phyloP scores from a whole-genome alignment of 2,888 invertebrate genomes.

The Zootermopsis nevadensis region DNA sequence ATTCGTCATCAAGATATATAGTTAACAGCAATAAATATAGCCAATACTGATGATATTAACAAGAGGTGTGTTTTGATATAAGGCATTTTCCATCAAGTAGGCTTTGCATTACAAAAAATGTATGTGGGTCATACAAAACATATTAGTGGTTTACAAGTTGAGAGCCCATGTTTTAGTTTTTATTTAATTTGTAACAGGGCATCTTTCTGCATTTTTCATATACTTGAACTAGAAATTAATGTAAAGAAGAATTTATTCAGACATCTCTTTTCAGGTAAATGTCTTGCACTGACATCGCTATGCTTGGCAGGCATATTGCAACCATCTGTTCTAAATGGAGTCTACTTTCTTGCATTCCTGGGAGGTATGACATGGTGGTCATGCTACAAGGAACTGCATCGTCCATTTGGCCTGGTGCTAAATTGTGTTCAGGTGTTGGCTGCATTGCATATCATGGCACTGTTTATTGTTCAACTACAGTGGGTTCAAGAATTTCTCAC shows the following conservation, averaged over 20 bases:
- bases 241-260: not conserved
- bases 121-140: too few relatives aligned
- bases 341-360: constrained; percentile 90
- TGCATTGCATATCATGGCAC: constrained; percentile 76
- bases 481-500: constrained; percentile 78
- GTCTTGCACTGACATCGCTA: constrained; percentile 70
- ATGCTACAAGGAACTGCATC: constrained; percentile 78
- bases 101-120: too few relatives aligned
- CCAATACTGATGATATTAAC: too few relatives aligned
- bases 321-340: constrained; percentile 84
- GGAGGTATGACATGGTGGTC: constrained; percentile 89
- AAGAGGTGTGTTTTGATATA: too few relatives aligned
- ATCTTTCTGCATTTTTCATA: too few relatives aligned
- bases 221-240: not conserved
- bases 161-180: too few relatives aligned
- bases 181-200: too few relatives aligned
- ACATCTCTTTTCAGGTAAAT: constrained; percentile 47
- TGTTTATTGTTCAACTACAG: constrained; percentile 87
- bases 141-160: too few relatives aligned
- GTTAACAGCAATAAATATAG: too few relatives aligned
- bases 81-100: too few relatives aligned
- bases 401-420: constrained; percentile 80
- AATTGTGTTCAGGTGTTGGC: constrained; percentile 80
- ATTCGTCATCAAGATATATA: too few relatives aligned
- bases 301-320: constrained; percentile 81